Percentiles rank a stretch among this genome's conserved stretches.
phyloP scores from a whole-genome alignment of 2,113 vertebrate species.

The Pedetes capensis region DNA sequence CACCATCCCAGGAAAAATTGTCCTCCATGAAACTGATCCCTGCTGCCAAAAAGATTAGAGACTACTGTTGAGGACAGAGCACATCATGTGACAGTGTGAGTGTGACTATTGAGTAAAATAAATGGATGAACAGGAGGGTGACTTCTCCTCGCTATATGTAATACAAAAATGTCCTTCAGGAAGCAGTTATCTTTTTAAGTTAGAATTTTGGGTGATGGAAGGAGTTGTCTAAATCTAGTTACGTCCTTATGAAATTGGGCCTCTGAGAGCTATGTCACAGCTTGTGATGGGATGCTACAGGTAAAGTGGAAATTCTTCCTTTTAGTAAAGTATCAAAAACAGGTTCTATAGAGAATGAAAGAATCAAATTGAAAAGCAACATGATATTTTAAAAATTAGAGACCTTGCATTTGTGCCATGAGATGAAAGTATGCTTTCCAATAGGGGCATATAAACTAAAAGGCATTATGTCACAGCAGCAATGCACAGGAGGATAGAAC shows the following conservation, averaged over 20 bases:
- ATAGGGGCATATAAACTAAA: not conserved
- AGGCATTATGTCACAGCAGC: not conserved
- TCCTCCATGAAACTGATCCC: no score
- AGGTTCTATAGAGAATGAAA: not conserved
- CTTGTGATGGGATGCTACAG: not conserved
- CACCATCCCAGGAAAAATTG: no score
- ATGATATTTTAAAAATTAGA: conserved; percentile 3
- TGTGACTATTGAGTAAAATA: not conserved
- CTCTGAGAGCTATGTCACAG: not conserved
- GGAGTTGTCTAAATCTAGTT: not conserved
- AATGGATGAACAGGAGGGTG: no score
- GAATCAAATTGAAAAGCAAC: not conserved
- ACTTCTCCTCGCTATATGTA: not conserved
- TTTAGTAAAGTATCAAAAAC: not conserved
- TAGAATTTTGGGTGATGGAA: not conserved
- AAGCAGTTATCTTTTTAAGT: not conserved
- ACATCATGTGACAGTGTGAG: not conserved
- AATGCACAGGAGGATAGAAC: not conserved
- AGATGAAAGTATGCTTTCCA: not conserved
- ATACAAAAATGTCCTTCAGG: not conserved
- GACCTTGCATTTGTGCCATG: not conserved
- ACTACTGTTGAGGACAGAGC: not conserved
- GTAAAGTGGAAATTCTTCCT: not conserved
- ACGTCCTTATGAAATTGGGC: not conserved
- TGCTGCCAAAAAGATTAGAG: no score